Evolutionary conservation across 1,140 invertebrate genomes (phyloP), one percentile per base, ranked within the genome.

Genomic region (Rhizoglyphus robini): DNA sequence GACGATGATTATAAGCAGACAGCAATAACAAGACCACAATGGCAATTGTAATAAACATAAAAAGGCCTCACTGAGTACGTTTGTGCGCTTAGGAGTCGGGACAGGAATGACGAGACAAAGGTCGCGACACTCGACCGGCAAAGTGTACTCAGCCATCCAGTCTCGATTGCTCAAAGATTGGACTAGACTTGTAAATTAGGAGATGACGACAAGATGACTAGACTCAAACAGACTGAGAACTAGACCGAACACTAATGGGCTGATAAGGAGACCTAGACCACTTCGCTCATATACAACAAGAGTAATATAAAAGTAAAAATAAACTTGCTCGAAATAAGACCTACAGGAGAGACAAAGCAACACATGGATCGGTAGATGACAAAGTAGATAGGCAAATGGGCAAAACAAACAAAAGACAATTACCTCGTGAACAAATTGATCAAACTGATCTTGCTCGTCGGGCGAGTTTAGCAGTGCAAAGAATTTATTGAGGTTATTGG

Each of bases 131-230:
- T 54, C 23, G 36, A 41, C 51, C 23, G 51, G 5, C 51, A 54
- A 25, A 25, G 51, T 54, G 51, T 23, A 27, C 51, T 41, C 18
- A 11, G 8, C 18, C 8, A 18, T 41, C 18, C 36, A 11, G 8
- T 41, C 36, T 41, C 36, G 36, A 41, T 41, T 41, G 36, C 8
- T 41, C 8, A 41, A 11, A 41, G 36, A 41, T 54, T 54, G 23
- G 51, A 8, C 51, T 54, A 54, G 51, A 54, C 51, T 54, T 54
- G 51, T 54, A 54, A 54, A 54, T 54, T 54, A 54, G 41, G 15
- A 46, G 51, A 54, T 54, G 51, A 54, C 51, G 51, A 54, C 51
- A 32, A 54, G 51, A 54, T 54, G 51, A 54, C 51, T 54, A 54
- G 51, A 54, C 51, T 54, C 8, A 15, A 46, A 23, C 23, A n/a